Evolutionary conservation across 2,113 vertebrate genomes (phyloP).

Genomic region (Phaetusa simplex): DNA sequence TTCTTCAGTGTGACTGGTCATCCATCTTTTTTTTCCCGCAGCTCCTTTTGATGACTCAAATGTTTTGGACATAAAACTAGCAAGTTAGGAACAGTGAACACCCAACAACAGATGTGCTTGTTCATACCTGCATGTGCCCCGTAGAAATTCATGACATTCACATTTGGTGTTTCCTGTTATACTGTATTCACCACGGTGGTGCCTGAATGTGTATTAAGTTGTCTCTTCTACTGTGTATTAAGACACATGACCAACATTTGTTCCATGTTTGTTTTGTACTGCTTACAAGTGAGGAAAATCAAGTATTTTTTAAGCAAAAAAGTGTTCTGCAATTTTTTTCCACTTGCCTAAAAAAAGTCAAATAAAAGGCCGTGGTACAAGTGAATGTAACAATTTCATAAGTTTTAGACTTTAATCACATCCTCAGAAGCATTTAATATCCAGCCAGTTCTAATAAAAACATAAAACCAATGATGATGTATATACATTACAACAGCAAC

Average conservation of each 20-base stretch:
- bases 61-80: neutral
- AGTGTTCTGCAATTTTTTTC: neutral
- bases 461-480: neutral
- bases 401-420: neutral
- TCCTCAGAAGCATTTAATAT: neutral
- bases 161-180: neutral
- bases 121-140: neutral
- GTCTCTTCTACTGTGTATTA: neutral
- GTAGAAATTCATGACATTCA: neutral
- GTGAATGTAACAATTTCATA: neutral
- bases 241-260: neutral
- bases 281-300: neutral
- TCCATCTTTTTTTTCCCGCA: neutral
- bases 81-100: neutral
- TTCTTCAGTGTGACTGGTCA: neutral
- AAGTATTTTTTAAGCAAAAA: neutral
- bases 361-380: neutral
- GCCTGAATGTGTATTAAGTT: neutral
- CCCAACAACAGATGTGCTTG: neutral
- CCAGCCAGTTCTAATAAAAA: neutral
- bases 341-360: neutral
- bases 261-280: neutral
- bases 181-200: neutral
- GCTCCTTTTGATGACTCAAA: neutral
- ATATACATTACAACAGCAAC: neutral